Evolutionary conservation across 2,888 invertebrate species (phyloP).

Genomic region (Drepana falcataria): DNA sequence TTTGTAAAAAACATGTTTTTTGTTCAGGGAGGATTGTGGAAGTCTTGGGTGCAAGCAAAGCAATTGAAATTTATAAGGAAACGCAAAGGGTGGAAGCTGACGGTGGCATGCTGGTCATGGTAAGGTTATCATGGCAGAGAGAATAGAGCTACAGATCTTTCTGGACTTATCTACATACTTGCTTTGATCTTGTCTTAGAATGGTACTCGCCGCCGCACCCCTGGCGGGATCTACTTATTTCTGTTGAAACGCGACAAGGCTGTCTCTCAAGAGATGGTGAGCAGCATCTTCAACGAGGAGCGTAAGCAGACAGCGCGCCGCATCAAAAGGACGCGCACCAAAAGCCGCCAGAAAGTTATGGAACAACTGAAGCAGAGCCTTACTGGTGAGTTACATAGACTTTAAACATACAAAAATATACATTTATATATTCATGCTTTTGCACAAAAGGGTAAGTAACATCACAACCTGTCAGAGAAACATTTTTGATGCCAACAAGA

Average conservation of each 20-base stretch:
- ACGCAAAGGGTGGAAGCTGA: constrained; percentile 89
- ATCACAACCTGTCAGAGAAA: no score
- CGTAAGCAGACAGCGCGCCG: constrained; percentile 76
- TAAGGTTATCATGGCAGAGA: constrained; percentile 40
- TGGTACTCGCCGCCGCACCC: constrained; percentile 88
- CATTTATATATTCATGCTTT: no score
- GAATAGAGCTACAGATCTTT: no score
- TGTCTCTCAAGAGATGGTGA: constrained; percentile 82
- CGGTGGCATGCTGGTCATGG: constrained; percentile 92
- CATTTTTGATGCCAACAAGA: no score
- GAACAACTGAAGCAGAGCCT: constrained; percentile 82
- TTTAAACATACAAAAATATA: not conserved
- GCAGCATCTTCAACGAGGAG: constrained; percentile 84
- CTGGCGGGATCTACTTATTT: constrained; percentile 91
- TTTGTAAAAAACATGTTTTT: constrained; percentile 1
- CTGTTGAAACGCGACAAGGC: constrained; percentile 85
- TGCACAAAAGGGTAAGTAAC: no score
- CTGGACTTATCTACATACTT: not conserved
- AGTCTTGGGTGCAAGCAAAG: constrained; percentile 84
- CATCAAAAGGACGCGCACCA: constrained; percentile 74
- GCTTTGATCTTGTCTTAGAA: constrained; percentile 67
- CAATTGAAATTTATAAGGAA: constrained; percentile 86
- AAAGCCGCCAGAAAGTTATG: constrained; percentile 81
- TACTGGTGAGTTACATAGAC: constrained; percentile 47
- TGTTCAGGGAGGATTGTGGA: constrained; percentile 84